Evolutionary conservation across 2,888 invertebrate species (phyloP).

Genomic region (Scaptodrosophila latifasciaeformis): DNA sequence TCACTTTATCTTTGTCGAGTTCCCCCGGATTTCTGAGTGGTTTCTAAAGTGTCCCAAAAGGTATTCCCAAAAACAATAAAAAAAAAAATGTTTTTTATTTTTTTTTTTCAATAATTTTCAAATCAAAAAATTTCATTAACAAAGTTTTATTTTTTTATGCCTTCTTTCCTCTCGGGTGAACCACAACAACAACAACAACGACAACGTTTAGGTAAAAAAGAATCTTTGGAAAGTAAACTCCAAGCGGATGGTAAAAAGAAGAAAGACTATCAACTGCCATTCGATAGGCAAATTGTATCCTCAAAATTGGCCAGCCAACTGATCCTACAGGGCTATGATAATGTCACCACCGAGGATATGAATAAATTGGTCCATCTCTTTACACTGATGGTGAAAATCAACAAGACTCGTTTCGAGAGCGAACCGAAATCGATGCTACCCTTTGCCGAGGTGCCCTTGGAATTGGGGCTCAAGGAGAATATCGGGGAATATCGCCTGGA

Average conservation of each 20-base stretch:
- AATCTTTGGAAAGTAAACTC: too few relatives aligned
- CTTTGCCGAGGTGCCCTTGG: slow-evolving; percentile 27
- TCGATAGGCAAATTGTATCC: slow-evolving; percentile 87
- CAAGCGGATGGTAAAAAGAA: slow-evolving; percentile 18
- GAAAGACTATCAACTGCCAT: slow-evolving; percentile 63
- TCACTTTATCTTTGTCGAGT: too few relatives aligned
- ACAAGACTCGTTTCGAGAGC: slow-evolving; percentile 19
- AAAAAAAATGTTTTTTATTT: too few relatives aligned
- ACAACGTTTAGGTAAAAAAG: too few relatives aligned
- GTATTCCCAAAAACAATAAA: too few relatives aligned
- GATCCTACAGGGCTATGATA: slow-evolving; percentile 86
- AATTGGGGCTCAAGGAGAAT: slow-evolving; percentile 14
- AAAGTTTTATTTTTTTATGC: too few relatives aligned
- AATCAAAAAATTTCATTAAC: too few relatives aligned
- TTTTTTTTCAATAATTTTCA: too few relatives aligned
- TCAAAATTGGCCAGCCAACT: slow-evolving; percentile 87
- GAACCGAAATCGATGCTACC: slow-evolving; percentile 14
- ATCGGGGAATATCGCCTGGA: slow-evolving; percentile 56
- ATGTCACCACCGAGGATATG: slow-evolving; percentile 86
- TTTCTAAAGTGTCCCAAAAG: too few relatives aligned
- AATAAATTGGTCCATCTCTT: slow-evolving; percentile 88
- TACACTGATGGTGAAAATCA: slow-evolving; percentile 80
- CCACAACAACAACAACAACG: too few relatives aligned
- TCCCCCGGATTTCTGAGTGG: too few relatives aligned
- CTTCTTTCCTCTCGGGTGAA: too few relatives aligned